Base-by-base conservation (phyloP, 2,888 invertebrate species). In the Halictus ligatus region DNA sequence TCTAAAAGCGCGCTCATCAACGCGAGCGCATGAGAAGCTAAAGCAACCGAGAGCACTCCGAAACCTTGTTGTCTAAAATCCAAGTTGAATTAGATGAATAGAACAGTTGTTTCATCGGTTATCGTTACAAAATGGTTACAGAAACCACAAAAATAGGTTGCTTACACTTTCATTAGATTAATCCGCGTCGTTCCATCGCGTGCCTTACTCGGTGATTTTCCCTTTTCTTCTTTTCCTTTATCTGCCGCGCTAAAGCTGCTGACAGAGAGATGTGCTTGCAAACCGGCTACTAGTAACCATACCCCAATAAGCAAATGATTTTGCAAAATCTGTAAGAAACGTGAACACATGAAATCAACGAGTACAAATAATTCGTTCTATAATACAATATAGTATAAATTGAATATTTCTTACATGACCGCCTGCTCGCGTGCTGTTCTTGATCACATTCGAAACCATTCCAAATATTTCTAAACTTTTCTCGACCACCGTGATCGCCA, bases 301-400 rank as follows among this genome's bases (percentile, higher is more conserved):
- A 98, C 97, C 13, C 98, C 98, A 90, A 98, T 97, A 95, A 98
- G 96, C 85, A 98, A 96, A 94, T 98, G 97, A 95, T 99, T 99
- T 95, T 99, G 98, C 92, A 98, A 97, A 74, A 98, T 97, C 97
- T 98, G 95, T n/a, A 43, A 21, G 12, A 12, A 69, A 29, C 21
- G 81, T 29, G 58, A 12, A 72, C 58, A 67, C 50, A 35, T 21
- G 0, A 64, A 46, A 43, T 67, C 67, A 7, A 46, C 4, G 10
- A 71, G 18, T 54, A n/a, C 10, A 73, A 48, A 72, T 1, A n/a
- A n/a, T 13, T 25, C 3, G 13, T 29, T 50, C 0, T 73, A 15
- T 40, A n/a, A 10, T 54, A 54, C 21, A n/a, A n/a, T n/a, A n/a
- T 10, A 54, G n/a, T 3, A 54, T 10, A 13, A 12, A n/a, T 13